phyloP scores from a whole-genome alignment of 1,140 invertebrate species.

The Drosophila kurseongensis region DNA sequence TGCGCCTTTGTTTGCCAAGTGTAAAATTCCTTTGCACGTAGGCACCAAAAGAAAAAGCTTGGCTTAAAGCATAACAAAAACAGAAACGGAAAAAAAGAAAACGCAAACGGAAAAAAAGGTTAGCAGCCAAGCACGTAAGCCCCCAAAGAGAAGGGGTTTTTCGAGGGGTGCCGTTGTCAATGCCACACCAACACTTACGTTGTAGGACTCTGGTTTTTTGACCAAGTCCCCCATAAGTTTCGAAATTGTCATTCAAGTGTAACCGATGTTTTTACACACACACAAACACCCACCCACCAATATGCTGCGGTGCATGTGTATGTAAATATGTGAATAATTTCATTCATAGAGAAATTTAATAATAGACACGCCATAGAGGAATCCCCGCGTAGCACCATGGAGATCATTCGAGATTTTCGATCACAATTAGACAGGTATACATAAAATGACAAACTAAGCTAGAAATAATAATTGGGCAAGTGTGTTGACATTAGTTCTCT shows the following conservation, averaged over 20 bases:
- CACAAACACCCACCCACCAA: conserved; percentile 11
- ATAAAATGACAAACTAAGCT: background rate
- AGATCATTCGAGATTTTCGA: conserved; percentile 1
- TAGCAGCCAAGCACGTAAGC: conserved; percentile 64
- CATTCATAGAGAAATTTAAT: conserved; percentile 69
- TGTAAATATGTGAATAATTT: conserved; percentile 22
- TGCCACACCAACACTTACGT: conserved; percentile 35
- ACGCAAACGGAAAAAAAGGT: conserved; percentile 52
- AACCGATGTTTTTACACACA: conserved; percentile 21
- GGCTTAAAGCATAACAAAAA: conserved; percentile 43
- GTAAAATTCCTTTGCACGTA: conserved; percentile 81
- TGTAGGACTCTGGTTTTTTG: conserved; percentile 29
- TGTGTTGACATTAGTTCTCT: background rate
- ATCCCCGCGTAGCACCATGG: conserved; percentile 7
- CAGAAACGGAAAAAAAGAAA: conserved; percentile 26
- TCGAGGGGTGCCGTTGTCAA: conserved; percentile 47
- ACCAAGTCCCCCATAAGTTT: conserved; percentile 46
- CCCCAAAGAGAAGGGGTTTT: conserved; percentile 46
- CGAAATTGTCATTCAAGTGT: conserved; percentile 66
- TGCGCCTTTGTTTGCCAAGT: conserved; percentile 70
- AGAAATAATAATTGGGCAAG: background rate
- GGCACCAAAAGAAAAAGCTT: conserved; percentile 63
- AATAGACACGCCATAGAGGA: conserved; percentile 40
- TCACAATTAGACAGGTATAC: background rate
- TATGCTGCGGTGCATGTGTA: conserved; percentile 2